These are phyloP conservation scores for Caradrina clavipalpis DNA, from an alignment of 2,888 invertebrate genomes.

Conservation along the genomic window DNA sequence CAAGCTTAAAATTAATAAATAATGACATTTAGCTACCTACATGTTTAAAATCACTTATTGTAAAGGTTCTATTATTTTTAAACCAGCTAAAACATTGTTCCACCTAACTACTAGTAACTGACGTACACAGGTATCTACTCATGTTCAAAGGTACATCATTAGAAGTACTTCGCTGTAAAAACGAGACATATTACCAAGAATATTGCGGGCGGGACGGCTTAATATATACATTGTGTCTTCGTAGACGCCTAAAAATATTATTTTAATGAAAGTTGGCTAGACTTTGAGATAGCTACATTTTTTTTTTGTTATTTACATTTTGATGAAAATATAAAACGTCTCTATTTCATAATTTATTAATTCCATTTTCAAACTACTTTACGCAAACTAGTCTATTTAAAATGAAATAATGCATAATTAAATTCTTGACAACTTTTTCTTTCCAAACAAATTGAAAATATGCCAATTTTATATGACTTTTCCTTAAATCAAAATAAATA, in stretches of 20 bases:
- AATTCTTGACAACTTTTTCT: not conserved
- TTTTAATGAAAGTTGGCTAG: not conserved
- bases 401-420: too few relatives aligned
- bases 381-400: too few relatives aligned
- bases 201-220: not conserved
- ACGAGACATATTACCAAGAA: not conserved
- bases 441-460: not conserved
- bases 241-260: not conserved
- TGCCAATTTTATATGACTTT: too few relatives aligned
- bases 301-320: not conserved
- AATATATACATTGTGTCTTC: not conserved
- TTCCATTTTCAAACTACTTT: too few relatives aligned
- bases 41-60: too few relatives aligned
- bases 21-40: too few relatives aligned
- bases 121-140: not conserved
- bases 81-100: constrained; percentile 1
- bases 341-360: too few relatives aligned
- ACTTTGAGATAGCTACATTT: too few relatives aligned
- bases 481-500: too few relatives aligned
- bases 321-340: not conserved
- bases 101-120: constrained; percentile 3
- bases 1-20: too few relatives aligned
- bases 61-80: not conserved
- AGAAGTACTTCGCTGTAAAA: constrained; percentile 4
- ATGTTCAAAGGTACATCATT: constrained; percentile 7